Evolutionary conservation across 2,888 invertebrate species (phyloP), one percentile per base, ranked within the genome.

Genomic region (Eupithecia insigniata): DNA sequence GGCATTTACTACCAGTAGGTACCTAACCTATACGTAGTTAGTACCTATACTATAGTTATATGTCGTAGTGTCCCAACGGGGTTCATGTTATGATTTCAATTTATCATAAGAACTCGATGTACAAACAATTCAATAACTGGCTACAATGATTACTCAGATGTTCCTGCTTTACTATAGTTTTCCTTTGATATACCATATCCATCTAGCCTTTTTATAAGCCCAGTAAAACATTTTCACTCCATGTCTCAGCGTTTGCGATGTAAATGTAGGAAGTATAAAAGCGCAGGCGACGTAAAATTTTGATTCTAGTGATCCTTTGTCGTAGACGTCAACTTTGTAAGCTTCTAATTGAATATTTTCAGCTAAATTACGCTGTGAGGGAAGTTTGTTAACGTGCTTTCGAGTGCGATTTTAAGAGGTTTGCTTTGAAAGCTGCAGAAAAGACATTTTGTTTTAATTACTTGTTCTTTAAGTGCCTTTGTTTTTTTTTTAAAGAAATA

Each of bases 271-370:
- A 76, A 39, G 55, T 64, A 79, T 79, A 79, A 77, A 80, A 79
- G 78, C 84, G 85, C 86, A 85, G 81, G 78, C 73, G 78, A 88
- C 87, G 86, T 87, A 84, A 88, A 89, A 86, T 87, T 87, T 85
- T 85, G 82, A 85, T 86, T 85, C 82, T 80, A 76, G 71, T 71
- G 78, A 76, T 58, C 80, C 81, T 84, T 85, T 84, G 82, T 66
- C 39, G 80, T 46, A 67, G 64, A 55, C 67, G 71, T 78, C 66
- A 70, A 60, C 61, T 65, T 71, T 71, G 46, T 70, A 70, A 39
- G 65, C 58, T 66, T 68, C 66, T 69, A 71, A 76, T 71, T 73
- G 73, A 76, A 73, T 69, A 69, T 69, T 69, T 73, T 71, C 18
- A 61, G 51, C 36, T 30, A 58, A 67, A 65, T 66, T 73, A 60